These are phyloP conservation scores for Apodemus agrarius DNA, from an alignment of 2,797 vertebrate species.

Conservation along the genomic window DNA sequence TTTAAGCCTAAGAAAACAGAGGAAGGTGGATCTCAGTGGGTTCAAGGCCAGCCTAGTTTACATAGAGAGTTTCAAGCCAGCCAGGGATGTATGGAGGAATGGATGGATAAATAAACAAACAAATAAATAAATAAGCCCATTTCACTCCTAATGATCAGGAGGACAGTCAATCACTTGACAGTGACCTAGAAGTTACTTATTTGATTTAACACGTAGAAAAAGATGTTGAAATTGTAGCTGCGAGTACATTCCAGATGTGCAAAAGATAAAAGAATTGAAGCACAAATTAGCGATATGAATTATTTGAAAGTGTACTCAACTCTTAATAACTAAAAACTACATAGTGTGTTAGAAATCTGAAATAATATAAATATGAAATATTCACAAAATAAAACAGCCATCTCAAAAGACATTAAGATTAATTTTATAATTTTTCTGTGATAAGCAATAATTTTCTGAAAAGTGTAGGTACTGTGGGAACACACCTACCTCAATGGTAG, in stretches of 20 bases:
- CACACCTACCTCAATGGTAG: not conserved
- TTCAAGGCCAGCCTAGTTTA: not conserved
- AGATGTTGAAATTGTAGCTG: not conserved
- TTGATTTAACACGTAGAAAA: not conserved
- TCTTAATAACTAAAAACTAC: not conserved
- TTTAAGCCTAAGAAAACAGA: not conserved
- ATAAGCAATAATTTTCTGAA: constrained; percentile 37
- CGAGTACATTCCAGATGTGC: not conserved
- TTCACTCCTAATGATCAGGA: not conserved
- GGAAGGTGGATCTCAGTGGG: not conserved
- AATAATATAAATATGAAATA: not conserved
- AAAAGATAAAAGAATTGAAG: not conserved
- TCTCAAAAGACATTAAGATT: not conserved
- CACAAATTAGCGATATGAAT: not conserved
- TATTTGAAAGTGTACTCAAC: constrained; percentile 2
- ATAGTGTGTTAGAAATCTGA: not conserved
- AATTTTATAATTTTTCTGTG: constrained; percentile 7
- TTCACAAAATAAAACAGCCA: not conserved
- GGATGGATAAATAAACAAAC: not conserved
- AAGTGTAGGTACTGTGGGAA: not conserved
- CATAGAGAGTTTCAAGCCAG: not conserved
- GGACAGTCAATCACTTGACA: not conserved
- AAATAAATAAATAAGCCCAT: not conserved
- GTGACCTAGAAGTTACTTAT: constrained; percentile 18
- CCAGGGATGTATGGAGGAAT: not conserved